Conservation (phyloP, 2,888 invertebrate genomes). For the Gonocerus acuteangulatus region DNA sequence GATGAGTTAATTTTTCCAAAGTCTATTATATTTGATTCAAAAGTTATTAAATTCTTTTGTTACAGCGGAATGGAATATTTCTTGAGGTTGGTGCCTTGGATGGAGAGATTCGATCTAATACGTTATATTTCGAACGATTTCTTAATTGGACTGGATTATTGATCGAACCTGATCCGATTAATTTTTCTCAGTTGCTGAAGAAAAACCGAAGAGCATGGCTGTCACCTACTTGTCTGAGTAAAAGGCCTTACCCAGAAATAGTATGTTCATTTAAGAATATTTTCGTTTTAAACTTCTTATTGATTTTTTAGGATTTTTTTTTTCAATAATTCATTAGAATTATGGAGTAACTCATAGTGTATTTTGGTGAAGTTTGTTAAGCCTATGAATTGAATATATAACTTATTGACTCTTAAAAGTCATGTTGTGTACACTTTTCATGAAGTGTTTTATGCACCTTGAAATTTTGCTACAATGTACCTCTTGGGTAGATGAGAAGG, state of each 20-base stretch:
- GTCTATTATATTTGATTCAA: no score
- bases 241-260: constrained; percentile 43
- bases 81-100: constrained; percentile 52
- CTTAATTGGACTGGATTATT: constrained; percentile 48
- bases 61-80: constrained; percentile 48
- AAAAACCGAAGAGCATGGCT: constrained; percentile 47
- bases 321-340: not conserved
- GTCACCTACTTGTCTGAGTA: constrained; percentile 47
- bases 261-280: constrained; percentile 39
- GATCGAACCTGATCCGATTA: constrained; percentile 49
- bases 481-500: no score
- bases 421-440: no score
- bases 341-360: no score
- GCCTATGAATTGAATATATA: no score
- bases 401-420: no score
- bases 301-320: no score
- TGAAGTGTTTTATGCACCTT: no score
- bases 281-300: not conserved
- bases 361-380: no score
- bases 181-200: constrained; percentile 44
- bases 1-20: no score
- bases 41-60: constrained; percentile 18
- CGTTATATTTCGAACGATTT: constrained; percentile 47
- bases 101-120: constrained; percentile 51
- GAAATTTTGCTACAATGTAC: no score